A percentile compares a stretch with the other conserved stretches of the same genome.
These are phyloP conservation scores for Amphiprion ocellaris DNA, from an alignment of 2,113 vertebrate genomes.

Conservation along the genomic window DNA sequence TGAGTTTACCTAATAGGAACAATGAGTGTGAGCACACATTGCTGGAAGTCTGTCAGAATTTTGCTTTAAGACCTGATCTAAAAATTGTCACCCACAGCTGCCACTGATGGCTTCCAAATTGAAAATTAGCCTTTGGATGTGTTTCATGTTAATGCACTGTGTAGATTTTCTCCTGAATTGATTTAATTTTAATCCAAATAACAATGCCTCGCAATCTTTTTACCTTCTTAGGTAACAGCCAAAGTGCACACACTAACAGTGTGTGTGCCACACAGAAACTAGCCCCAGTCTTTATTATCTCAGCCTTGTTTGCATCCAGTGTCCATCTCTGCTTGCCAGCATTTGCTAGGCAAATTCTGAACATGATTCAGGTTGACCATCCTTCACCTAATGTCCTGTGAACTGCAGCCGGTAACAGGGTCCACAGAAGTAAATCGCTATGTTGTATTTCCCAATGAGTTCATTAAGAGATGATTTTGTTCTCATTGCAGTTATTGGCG, in stretches of 20 bases:
- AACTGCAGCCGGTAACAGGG: background rate
- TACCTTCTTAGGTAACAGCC: conserved; percentile 24
- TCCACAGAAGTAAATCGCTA: background rate
- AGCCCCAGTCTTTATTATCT: conserved; percentile 30
- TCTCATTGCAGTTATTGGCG: background rate
- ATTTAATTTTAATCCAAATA: background rate
- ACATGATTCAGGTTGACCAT: conserved; percentile 43
- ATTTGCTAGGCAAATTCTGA: conserved; percentile 79
- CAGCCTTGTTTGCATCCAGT: conserved; percentile 70
- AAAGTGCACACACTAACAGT: background rate
- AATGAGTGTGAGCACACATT: background rate
- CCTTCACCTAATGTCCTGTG: conserved; percentile 41
- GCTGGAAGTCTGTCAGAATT: background rate
- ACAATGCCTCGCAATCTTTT: background rate
- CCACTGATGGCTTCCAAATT: background rate
- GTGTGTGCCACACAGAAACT: conserved; percentile 32
- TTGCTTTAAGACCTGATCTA: background rate
- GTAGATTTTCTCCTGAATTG: background rate
- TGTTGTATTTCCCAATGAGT: background rate
- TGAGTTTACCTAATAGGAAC: background rate
- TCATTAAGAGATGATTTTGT: conserved; percentile 9
- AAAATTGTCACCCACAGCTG: background rate
- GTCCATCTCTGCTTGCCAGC: conserved; percentile 47
- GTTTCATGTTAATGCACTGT: background rate
- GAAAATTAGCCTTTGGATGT: background rate